Evolutionary conservation across 92 coral and sea anemone genomes (phyloP).

Genomic region (Meandrina meandrites): DNA sequence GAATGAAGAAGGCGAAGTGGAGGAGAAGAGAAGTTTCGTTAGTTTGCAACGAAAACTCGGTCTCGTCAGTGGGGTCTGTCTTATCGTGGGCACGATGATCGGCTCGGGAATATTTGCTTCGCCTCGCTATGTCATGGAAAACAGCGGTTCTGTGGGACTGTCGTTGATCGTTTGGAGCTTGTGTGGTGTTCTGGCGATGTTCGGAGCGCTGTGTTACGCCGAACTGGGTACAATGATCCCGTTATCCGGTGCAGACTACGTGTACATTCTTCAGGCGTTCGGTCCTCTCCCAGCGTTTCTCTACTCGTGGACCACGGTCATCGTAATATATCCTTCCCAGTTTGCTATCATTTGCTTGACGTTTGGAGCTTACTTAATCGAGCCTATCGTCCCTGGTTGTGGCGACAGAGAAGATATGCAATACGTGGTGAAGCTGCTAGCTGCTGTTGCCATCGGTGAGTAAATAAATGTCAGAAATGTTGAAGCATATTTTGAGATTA

Average conservation of each 20-base stretch:
- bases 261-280: constrained; percentile 76
- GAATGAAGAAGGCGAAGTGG: not conserved
- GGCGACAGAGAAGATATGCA: constrained; percentile 71
- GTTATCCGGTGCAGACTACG: constrained; percentile 85
- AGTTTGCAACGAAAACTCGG: constrained; percentile 90
- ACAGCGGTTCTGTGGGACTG: constrained; percentile 92
- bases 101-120: constrained; percentile 99
- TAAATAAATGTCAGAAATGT: not conserved
- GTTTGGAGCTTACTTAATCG: constrained; percentile 94
- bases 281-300: constrained; percentile 86
- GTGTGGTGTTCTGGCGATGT: constrained; percentile 85
- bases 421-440: constrained; percentile 80
- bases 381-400: constrained; percentile 89
- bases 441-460: constrained; percentile 97
- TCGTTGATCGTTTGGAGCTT: constrained; percentile 91
- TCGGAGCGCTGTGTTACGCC: constrained; percentile 88
- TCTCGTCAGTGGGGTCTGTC: constrained; percentile 79
- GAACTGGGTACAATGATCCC: constrained; percentile 97
- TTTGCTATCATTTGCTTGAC: constrained; percentile 93
- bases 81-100: constrained; percentile 93
- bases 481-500: no score
- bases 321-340: constrained; percentile 94
- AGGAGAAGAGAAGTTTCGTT: constrained; percentile 4
- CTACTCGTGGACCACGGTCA: constrained; percentile 92
- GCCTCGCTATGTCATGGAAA: constrained; percentile 87